Evolutionary conservation across 64 coral and sea anemone species (phyloP), one percentile per base, ranked within the genome.

Genomic region (Dendronephthya gigantea): DNA sequence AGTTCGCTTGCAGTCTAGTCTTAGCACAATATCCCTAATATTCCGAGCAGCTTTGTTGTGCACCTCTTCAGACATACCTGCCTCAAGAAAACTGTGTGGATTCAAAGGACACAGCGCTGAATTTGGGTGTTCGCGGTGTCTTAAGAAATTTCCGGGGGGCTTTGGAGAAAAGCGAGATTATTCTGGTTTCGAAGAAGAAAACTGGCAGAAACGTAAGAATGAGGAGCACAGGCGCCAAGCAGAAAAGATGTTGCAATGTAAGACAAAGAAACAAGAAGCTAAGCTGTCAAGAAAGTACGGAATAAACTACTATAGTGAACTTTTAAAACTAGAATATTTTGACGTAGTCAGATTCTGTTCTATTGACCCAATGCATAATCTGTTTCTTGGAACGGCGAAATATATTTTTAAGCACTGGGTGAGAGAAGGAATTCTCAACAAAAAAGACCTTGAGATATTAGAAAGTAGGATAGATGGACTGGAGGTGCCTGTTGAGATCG

Each of bases 361-460:
- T 31, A 76, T 76, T 33, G 23, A 76, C 69, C 69, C 69, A 76
- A 76, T 76, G 69, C 69, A 76, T 30, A 76, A 76, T 76, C 35
- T 76, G 1, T 76, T 76, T 38, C 35, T 76, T 13, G 69, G 69
- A 33, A 76, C 69, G 4, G 23, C 69, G 8, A 76, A 76, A 34
- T 27, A 76, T 34, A 34, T 76, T 76, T 76, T 76, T 76, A 76
- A 76, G 16, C 6, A 31, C 23, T 76, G 69, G 69, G 69, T 76
- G 6, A 4, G 2, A 31, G 69, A 76, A 35, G 69, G 69, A 12
- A 31, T 31, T 34, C 35, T 76, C 1, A 31, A 28, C 28, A 76
- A 76, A 76, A 28, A 76, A 13, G 2, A 34, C 3, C 31, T 76
- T 31, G 31, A 76, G 31, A 13, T 4, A 76, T 31, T 76, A 15